A percentile compares a stretch with the other conserved stretches of the same genome.
phyloP scores from a whole-genome alignment of 2,888 invertebrate species.

The Clostera curtula region DNA sequence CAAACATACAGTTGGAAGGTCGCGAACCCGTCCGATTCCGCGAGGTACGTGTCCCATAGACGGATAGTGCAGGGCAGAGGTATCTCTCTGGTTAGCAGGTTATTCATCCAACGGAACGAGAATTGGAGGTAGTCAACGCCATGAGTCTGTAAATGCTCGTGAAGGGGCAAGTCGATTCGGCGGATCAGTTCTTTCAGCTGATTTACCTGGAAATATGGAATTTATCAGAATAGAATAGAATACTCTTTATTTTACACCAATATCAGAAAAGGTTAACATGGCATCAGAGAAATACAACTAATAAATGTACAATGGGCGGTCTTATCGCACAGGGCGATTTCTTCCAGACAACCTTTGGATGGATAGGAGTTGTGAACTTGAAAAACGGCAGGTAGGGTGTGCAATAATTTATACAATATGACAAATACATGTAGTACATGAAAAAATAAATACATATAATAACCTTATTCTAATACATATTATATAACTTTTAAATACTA shows the following conservation, averaged over 20 bases:
- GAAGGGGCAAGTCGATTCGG: constrained; percentile 93
- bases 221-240: neutral
- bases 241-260: neutral
- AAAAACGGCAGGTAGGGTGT: too few relatives aligned
- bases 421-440: too few relatives aligned
- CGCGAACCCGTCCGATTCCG: constrained; percentile 96
- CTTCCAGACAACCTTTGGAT: too few relatives aligned
- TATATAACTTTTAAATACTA: too few relatives aligned
- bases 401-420: too few relatives aligned
- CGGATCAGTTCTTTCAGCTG: constrained; percentile 96
- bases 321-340: too few relatives aligned
- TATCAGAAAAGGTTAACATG: too few relatives aligned
- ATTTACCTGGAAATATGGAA: constrained; percentile 74
- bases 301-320: too few relatives aligned
- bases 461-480: too few relatives aligned
- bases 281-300: too few relatives aligned
- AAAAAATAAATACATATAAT: too few relatives aligned
- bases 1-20: constrained; percentile 99
- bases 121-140: constrained; percentile 99
- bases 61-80: constrained; percentile 97
- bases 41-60: constrained; percentile 99
- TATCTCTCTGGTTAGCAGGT: constrained; percentile 96
- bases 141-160: constrained; percentile 93
- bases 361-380: too few relatives aligned
- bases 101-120: constrained; percentile 99